A percentile compares a stretch with the other conserved stretches of the same genome.
These are phyloP conservation scores for Drosophila albomicans DNA, from an alignment of 1,140 invertebrate species.

Conservation along the genomic window DNA sequence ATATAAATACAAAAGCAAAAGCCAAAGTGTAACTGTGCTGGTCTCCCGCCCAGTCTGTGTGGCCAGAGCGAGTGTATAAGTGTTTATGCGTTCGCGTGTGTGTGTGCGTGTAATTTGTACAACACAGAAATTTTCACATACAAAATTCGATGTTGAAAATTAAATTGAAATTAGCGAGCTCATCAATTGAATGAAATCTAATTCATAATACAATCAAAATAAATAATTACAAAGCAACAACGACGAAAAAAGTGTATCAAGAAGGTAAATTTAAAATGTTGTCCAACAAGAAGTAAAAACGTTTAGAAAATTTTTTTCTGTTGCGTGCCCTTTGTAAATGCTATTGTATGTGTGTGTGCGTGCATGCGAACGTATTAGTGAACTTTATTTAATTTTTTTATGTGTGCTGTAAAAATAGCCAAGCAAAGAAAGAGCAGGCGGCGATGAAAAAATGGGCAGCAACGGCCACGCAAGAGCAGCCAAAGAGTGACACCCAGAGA, in stretches of 20 bases:
- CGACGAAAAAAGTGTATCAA: slow-evolving; percentile 40
- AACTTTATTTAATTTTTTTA: slow-evolving; percentile 70
- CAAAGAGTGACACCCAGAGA: slow-evolving; percentile 33
- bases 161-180: slow-evolving; percentile 42
- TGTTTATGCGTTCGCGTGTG: slow-evolving; percentile 15
- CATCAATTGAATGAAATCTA: slow-evolving; percentile 61
- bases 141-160: slow-evolving; percentile 48
- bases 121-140: slow-evolving; percentile 54
- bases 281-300: slow-evolving; percentile 50
- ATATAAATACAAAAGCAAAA: slow-evolving; percentile 65
- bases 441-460: slow-evolving; percentile 46
- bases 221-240: slow-evolving; percentile 8
- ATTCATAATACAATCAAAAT: slow-evolving; percentile 21
- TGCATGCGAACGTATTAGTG: slow-evolving; percentile 44
- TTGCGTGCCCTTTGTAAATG: slow-evolving; percentile 49
- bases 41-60: slow-evolving; percentile 42
- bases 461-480: slow-evolving; percentile 41
- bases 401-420: slow-evolving; percentile 80
- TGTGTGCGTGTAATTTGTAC: slow-evolving; percentile 46
- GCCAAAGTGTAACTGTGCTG: slow-evolving; percentile 62
- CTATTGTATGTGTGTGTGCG: slow-evolving; percentile 36
- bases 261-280: slow-evolving; percentile 63
- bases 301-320: slow-evolving; percentile 41
- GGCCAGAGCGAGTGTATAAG: slow-evolving; percentile 39
- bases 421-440: slow-evolving; percentile 40